phyloP scores from a whole-genome alignment of 2,888 invertebrate species.

The Melieria crassipennis region DNA sequence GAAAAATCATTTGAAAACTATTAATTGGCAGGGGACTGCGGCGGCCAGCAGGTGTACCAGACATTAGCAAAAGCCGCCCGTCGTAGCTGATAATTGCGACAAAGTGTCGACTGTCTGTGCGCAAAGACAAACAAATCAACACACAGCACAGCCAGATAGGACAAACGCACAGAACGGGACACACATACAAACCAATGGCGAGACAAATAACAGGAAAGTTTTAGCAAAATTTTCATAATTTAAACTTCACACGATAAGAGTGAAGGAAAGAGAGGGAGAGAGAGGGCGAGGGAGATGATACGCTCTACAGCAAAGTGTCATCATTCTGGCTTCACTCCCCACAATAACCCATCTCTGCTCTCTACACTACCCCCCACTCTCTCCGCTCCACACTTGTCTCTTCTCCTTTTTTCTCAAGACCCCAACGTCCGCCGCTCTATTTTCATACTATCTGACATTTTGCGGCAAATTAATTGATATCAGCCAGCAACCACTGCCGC shows the following conservation, averaged over 20 bases:
- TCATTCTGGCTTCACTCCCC: too few species aligned
- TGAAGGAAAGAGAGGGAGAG: background rate
- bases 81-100: constrained; percentile 24
- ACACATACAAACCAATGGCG: background rate
- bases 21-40: constrained; percentile 3
- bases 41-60: constrained; percentile 10
- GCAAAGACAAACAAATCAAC: constrained; percentile 1
- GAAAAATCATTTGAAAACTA: constrained; percentile 25
- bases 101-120: background rate
- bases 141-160: background rate
- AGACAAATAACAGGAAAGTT: constrained; percentile 18
- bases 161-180: constrained; percentile 1
- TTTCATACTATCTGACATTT: too few species aligned
- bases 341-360: too few species aligned
- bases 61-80: constrained; percentile 10
- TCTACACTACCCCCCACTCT: too few species aligned
- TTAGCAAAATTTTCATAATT: constrained; percentile 22
- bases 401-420: too few species aligned
- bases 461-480: too few species aligned
- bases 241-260: constrained; percentile 18
- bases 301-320: too few species aligned
- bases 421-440: too few species aligned
- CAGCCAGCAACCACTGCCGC: too few species aligned
- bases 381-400: too few species aligned
- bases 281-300: too few species aligned